phyloP scores from a whole-genome alignment of 2,888 invertebrate genomes.

The Xestia xanthographa region DNA sequence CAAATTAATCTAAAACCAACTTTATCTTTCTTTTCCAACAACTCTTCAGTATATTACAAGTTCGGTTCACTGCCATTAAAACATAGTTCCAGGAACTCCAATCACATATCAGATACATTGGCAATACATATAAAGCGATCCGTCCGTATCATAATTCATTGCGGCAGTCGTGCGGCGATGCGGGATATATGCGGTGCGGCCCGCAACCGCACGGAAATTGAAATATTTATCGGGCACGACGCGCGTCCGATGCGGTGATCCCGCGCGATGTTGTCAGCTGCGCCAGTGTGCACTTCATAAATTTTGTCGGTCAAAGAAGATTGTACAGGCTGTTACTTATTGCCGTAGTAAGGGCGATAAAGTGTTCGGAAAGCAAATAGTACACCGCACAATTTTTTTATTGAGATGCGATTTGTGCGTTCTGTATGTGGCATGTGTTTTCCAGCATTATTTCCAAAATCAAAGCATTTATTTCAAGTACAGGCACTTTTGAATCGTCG shows the following conservation, averaged over 20 bases:
- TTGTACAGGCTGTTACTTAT: constrained; percentile 17
- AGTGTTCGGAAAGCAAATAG: neutral
- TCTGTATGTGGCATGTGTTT: neutral
- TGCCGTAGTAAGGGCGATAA: neutral
- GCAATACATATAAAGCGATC: constrained; percentile 58
- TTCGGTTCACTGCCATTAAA: constrained; percentile 18
- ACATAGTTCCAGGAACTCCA: constrained; percentile 15
- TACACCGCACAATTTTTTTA: constrained; percentile 1
- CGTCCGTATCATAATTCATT: constrained; percentile 58
- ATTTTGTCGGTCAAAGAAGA: constrained; percentile 17
- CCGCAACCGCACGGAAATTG: constrained; percentile 44
- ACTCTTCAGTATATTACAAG: constrained; percentile 1
- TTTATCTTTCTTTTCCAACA: neutral
- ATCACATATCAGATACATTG: constrained; percentile 57
- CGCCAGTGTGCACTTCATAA: constrained; percentile 4
- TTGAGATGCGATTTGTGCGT: neutral
- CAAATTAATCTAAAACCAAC: too few relatives aligned
- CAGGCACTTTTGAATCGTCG: too few relatives aligned
- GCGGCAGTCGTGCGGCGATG: constrained; percentile 26
- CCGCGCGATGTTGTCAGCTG: constrained; percentile 16
- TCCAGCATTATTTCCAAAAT: neutral
- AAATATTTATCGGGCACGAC: constrained; percentile 49
- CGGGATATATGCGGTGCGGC: constrained; percentile 30
- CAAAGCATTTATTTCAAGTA: too few relatives aligned
- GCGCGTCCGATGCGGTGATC: constrained; percentile 22